A percentile compares a stretch with the other conserved stretches of the same genome.
Evolutionary conservation across 2,888 invertebrate genomes (phyloP).

Genomic region (Diachrysia chrysitis): DNA sequence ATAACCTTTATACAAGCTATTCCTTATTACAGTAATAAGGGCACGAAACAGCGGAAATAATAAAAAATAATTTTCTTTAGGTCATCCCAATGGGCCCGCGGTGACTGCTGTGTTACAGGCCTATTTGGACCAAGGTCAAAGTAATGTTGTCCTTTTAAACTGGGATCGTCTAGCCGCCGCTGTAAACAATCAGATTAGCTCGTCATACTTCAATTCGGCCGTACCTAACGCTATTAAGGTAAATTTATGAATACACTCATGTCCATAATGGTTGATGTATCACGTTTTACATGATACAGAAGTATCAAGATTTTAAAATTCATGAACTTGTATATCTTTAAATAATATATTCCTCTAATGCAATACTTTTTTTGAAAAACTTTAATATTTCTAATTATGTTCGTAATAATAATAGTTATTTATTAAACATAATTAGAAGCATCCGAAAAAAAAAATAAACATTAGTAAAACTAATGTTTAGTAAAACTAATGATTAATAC

Average conservation of each 20-base stretch:
- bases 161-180: conserved; percentile 80
- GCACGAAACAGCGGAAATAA: conserved; percentile 40
- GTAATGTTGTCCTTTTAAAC: conserved; percentile 80
- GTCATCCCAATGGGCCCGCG: conserved; percentile 77
- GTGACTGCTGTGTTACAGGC: conserved; percentile 71
- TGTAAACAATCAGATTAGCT: conserved; percentile 62
- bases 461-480: too few species aligned
- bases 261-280: background rate
- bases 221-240: conserved; percentile 81
- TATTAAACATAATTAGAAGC: too few species aligned
- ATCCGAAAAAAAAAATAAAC: too few species aligned
- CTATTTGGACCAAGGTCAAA: conserved; percentile 69
- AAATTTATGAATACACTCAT: conserved; percentile 19
- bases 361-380: background rate
- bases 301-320: too few species aligned
- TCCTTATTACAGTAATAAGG: conserved; percentile 29
- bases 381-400: too few species aligned
- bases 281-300: too few species aligned
- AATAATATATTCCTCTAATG: too few species aligned
- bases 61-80: conserved; percentile 65
- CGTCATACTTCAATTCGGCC: conserved; percentile 79
- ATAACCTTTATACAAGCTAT: conserved; percentile 15
- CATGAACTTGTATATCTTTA: too few species aligned
- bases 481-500: background rate
- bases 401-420: too few species aligned